Evolutionary conservation across 2,888 invertebrate species (phyloP).

Genomic region (Epinotia ramella): DNA sequence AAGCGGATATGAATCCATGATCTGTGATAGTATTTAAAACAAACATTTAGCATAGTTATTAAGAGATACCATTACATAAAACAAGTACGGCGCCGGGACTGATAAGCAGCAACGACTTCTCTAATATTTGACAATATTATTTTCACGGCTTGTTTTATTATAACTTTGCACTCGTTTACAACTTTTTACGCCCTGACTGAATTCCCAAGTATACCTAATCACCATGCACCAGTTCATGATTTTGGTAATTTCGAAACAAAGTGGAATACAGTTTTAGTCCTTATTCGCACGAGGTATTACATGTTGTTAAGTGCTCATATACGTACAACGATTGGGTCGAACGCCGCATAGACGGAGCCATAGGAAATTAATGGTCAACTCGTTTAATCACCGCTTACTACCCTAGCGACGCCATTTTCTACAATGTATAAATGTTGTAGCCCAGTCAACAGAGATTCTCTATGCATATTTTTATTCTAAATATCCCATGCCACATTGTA

Average conservation of each 20-base stretch:
- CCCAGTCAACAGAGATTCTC: not conserved
- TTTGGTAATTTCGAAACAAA: no score
- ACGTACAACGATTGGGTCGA: conserved; percentile 1
- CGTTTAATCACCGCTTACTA: conserved; percentile 53
- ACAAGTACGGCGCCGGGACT: not conserved
- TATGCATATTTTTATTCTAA: no score
- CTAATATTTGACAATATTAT: not conserved
- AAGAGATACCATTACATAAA: not conserved
- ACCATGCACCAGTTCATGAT: no score
- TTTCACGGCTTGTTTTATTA: not conserved
- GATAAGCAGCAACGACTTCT: not conserved
- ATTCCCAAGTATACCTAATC: no score
- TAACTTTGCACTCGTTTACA: not conserved
- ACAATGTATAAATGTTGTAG: conserved; percentile 48
- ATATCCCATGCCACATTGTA: not conserved
- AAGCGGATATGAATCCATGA: not conserved
- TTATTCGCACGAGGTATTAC: no score
- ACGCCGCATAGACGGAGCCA: conserved; percentile 34
- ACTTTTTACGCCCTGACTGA: no score
- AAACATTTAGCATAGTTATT: no score
- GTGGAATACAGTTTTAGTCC: no score
- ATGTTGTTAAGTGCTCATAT: no score
- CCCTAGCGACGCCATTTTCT: conserved; percentile 56
- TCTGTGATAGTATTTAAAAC: not conserved
- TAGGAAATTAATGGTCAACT: conserved; percentile 42